Evolutionary conservation across 2,113 vertebrate species (phyloP).

Genomic region (human): DNA sequence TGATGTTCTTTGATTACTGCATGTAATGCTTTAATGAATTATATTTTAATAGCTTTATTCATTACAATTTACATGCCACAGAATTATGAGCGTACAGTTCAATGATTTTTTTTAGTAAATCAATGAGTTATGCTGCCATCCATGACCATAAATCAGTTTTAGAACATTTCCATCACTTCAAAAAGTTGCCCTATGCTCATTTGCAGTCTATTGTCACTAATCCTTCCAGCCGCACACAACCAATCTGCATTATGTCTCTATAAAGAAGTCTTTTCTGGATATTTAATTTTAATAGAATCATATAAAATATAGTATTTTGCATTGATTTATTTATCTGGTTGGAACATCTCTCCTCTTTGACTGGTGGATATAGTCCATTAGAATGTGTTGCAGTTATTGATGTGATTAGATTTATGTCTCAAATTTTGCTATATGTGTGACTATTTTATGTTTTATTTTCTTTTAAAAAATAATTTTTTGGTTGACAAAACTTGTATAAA

Average conservation of each 20-base stretch:
- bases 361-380: not conserved
- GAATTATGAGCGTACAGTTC: not conserved
- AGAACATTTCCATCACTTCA: not conserved
- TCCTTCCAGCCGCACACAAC: not conserved
- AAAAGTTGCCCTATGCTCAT: not conserved
- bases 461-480: not conserved
- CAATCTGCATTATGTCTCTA: not conserved
- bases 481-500: not conserved
- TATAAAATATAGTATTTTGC: not conserved
- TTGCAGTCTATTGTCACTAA: not conserved
- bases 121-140: not conserved
- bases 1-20: not conserved
- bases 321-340: not conserved
- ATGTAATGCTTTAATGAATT: not conserved
- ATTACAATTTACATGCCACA: not conserved
- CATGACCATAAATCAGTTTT: not conserved
- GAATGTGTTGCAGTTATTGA: not conserved
- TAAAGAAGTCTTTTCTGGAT: not conserved
- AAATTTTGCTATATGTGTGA: not conserved
- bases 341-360: not conserved
- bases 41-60: not conserved
- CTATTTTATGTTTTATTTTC: not conserved
- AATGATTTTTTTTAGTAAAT: not conserved
- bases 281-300: not conserved
- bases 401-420: not conserved